Percentiles rank a stretch among this genome's conserved stretches.
These are phyloP conservation scores for Phocoena sinus DNA, from an alignment of 2,113 vertebrate genomes.

Conservation along the genomic window DNA sequence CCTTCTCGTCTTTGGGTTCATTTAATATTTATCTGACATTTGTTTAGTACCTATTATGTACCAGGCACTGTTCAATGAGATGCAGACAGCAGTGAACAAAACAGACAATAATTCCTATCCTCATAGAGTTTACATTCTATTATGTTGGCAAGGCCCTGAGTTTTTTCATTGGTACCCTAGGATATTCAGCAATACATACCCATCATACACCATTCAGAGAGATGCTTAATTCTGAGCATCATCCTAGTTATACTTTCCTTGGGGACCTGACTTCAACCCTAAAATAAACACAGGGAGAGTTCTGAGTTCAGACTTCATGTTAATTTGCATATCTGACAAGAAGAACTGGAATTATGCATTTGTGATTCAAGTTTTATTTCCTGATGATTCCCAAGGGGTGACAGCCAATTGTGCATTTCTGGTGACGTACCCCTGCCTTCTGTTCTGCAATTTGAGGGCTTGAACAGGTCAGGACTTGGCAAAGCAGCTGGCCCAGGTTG, in stretches of 20 bases:
- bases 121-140: neutral
- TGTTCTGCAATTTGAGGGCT: neutral
- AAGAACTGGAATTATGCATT: neutral
- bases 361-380: neutral
- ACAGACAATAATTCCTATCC: neutral
- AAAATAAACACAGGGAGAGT: neutral
- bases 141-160: neutral
- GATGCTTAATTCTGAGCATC: constrained; percentile 13
- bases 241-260: neutral
- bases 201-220: neutral
- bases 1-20: neutral
- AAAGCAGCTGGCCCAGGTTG: neutral
- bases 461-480: neutral
- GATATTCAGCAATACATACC: neutral
- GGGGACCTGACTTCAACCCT: neutral
- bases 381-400: neutral
- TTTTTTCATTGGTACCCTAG: neutral
- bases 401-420: neutral
- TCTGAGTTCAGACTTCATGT: neutral
- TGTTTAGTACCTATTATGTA: neutral
- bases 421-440: neutral
- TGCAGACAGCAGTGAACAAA: neutral
- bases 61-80: neutral
- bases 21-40: neutral
- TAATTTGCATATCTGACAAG: constrained; percentile 1